Evolutionary conservation across 2,113 vertebrate species (phyloP).

Genomic region (Microcebus lehilahytsara): DNA sequence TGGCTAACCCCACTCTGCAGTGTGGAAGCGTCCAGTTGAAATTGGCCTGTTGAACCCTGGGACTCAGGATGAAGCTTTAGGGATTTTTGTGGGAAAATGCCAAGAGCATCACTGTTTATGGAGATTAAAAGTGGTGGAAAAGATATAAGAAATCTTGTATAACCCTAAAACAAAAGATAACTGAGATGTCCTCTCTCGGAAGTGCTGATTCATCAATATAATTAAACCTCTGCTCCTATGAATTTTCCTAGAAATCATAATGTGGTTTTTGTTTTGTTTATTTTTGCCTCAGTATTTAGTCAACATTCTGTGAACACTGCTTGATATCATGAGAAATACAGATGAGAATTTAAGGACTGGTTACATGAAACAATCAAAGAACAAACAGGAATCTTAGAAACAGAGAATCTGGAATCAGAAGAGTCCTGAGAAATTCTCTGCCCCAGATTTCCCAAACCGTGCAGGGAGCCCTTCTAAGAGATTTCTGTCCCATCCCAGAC

Average conservation of each 20-base stretch:
- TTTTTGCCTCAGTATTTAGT: slow-evolving; percentile 8
- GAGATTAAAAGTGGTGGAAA: neutral
- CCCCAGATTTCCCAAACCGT: neutral
- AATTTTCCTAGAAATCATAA: neutral
- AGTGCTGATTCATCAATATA: neutral
- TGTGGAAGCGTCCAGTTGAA: neutral
- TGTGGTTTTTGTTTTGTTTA: neutral
- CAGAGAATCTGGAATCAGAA: neutral
- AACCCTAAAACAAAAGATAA: neutral
- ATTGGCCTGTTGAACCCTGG: neutral
- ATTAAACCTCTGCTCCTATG: neutral
- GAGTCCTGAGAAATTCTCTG: neutral
- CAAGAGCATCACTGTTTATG: neutral
- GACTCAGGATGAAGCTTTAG: neutral
- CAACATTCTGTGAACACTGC: neutral
- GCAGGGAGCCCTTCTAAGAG: neutral
- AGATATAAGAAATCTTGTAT: neutral
- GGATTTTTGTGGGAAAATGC: neutral
- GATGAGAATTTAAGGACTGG: neutral
- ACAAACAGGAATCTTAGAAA: neutral
- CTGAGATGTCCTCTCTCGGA: neutral
- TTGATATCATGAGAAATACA: neutral
- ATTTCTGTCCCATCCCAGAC: neutral
- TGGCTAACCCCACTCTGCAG: neutral
- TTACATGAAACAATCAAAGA: neutral